Evolutionary conservation across 2,113 vertebrate species (phyloP), one percentile per base, ranked within the genome.

Genomic region (Hiodon tergisus): DNA sequence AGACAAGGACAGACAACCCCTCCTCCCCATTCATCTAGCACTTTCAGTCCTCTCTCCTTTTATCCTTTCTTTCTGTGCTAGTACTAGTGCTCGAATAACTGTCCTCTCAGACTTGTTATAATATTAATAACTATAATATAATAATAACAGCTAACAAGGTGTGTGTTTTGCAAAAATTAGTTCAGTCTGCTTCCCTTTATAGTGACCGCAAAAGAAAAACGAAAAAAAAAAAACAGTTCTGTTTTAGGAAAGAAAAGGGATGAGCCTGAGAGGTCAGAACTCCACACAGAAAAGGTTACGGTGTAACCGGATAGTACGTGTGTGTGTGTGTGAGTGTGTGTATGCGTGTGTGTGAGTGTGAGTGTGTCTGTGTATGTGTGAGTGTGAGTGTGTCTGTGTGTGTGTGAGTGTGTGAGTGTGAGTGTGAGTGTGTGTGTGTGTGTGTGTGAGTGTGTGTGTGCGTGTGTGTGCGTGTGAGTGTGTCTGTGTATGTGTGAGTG

Each of bases 131-230:
- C 85, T 88, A 86, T 82, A 81, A 81, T 87, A 85, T 89, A 88
- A 86, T 76, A 88, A 90, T 86, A 89, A 90, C 85, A 85, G 88
- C 87, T 87, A 88, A 88, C 87, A 88, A 86, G 89, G 87, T 87
- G 86, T 89, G 82, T 88, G 82, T 87, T 81, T 81, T 85, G 85
- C 74, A 82, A 84, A 78, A 83, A 80, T 77, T 84, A 86, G 85
- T 89, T 85, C 81, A 85, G 83, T 88, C 86, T 81, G 86, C 86
- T 91, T 92, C 86, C 87, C 87, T 89, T 89, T 88, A 88, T 88
- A 89, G 86, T 82, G 84, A 81, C 81, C 73, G 75, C 84, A 82
- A 86, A 88, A 87, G 74, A 76, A 88, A 85, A 87, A 87, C 52
- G 69, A 81, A 79, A 85, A 83, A 72, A 79, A 31, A 54, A 82